Conservation (phyloP, 2,888 invertebrate species). For the Halocaridina rubra region DNA sequence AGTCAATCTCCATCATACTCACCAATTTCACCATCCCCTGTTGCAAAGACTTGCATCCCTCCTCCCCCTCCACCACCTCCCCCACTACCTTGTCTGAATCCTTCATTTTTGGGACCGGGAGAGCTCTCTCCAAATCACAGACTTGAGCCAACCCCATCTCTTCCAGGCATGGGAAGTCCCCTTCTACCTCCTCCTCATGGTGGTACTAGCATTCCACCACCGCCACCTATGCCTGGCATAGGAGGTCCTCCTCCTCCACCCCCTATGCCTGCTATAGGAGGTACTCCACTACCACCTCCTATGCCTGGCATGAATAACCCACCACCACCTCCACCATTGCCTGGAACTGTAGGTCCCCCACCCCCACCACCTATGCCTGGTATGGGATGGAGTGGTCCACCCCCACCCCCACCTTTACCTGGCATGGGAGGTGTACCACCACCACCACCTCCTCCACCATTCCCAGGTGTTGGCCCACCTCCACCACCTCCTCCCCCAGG, state of each 20-base stretch:
- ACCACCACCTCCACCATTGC: constrained; percentile 51
- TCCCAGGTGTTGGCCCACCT: constrained; percentile 16
- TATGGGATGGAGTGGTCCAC: background rate
- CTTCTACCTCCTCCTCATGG: background rate
- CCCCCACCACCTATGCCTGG: constrained; percentile 55
- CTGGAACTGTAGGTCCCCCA: background rate
- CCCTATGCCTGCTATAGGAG: constrained; percentile 11
- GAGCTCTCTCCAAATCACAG: background rate
- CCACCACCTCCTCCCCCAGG: constrained; percentile 65
- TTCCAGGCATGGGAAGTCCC: background rate
- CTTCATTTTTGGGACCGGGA: too few relatives aligned
- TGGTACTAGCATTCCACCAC: constrained; percentile 10
- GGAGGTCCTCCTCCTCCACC: constrained; percentile 36
- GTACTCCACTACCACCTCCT: constrained; percentile 49
- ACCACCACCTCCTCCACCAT: constrained; percentile 21
- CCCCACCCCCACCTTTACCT: constrained; percentile 56
- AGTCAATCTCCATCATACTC: background rate
- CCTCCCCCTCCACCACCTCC: too few relatives aligned
- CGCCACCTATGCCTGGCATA: constrained; percentile 38
- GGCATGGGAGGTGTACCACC: constrained; percentile 15
- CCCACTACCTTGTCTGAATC: too few relatives aligned
- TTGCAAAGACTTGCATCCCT: too few relatives aligned
- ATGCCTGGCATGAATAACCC: constrained; percentile 18
- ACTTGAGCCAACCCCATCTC: background rate
- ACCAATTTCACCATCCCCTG: too few relatives aligned